These are phyloP conservation scores for Acrossocheilus wenchowensis DNA, from an alignment of 2,797 vertebrate species.

Conservation along the genomic window DNA sequence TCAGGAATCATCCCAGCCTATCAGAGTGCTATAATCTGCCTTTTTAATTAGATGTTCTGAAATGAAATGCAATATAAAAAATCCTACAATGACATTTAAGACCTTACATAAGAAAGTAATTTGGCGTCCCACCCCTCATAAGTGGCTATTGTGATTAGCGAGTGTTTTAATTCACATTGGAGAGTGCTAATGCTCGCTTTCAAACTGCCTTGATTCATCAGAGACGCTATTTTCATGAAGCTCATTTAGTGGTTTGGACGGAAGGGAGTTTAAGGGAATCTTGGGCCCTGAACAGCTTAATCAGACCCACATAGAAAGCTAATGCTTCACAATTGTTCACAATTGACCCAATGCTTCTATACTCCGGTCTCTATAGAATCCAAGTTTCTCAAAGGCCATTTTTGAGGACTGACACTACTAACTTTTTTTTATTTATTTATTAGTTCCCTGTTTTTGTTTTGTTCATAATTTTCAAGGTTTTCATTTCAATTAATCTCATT, in stretches of 20 bases:
- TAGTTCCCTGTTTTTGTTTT: not conserved
- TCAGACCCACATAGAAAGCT: not conserved
- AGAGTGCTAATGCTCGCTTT: not conserved
- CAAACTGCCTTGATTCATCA: not conserved
- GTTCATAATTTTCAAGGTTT: not conserved
- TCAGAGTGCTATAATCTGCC: not conserved
- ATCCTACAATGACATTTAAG: not conserved
- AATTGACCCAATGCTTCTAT: not conserved
- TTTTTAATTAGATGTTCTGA: slow-evolving; percentile 27
- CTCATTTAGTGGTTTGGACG: slow-evolving; percentile 11
- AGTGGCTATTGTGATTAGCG: slow-evolving; percentile 11
- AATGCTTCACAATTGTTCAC: not conserved
- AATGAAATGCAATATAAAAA: not conserved
- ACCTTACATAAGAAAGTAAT: not conserved
- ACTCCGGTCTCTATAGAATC: not conserved
- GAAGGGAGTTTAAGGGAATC: slow-evolving; percentile 19
- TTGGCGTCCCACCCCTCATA: not conserved
- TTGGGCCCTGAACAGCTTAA: slow-evolving; percentile 3
- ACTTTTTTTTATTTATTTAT: not conserved
- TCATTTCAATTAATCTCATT: not conserved
- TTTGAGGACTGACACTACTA: not conserved
- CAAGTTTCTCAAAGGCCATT: not conserved
- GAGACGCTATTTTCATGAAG: slow-evolving; percentile 10
- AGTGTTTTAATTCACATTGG: not conserved
- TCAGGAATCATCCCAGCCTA: not conserved